Evolutionary conservation across 2,797 vertebrate genomes (phyloP).

Genomic region (Spheniscus humboldti): DNA sequence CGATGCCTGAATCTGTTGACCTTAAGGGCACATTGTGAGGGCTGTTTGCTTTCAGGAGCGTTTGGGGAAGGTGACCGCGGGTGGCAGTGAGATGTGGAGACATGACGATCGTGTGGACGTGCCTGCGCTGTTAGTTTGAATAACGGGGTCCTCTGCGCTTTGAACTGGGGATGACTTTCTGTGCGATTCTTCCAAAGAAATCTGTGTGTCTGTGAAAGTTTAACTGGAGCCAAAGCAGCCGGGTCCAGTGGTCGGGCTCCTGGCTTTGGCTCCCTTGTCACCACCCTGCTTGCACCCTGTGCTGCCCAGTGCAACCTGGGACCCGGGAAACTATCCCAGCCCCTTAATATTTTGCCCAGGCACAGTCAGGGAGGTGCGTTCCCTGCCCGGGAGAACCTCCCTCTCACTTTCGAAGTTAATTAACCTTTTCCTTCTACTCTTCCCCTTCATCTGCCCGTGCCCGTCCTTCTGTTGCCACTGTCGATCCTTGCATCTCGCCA

Average conservation of each 20-base stretch:
- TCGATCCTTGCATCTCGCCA: not conserved
- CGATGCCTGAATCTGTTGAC: not conserved
- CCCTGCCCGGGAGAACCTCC: not conserved
- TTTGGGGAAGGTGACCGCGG: not conserved
- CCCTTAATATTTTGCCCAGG: fast-evolving
- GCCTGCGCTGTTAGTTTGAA: not conserved
- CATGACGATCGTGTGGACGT: fast-evolving
- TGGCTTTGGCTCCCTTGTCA: not conserved
- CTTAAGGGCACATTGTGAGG: not conserved
- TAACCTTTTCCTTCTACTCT: not conserved
- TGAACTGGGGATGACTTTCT: not conserved
- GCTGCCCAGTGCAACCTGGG: not conserved
- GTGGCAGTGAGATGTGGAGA: not conserved
- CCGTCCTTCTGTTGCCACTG: fast-evolving
- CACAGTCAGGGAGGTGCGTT: too few species aligned
- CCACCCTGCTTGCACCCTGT: fast-evolving
- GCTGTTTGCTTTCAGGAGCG: not conserved
- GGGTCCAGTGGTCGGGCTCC: not conserved
- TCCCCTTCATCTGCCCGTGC: fast-evolving
- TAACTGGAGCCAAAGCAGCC: not conserved
- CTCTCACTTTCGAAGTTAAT: not conserved
- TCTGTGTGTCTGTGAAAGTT: too few species aligned
- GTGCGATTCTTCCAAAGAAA: not conserved
- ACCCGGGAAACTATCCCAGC: not conserved
- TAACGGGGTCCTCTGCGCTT: not conserved